A percentile compares a stretch with the other conserved stretches of the same genome.
Evolutionary conservation across 2,888 invertebrate genomes (phyloP).

Genomic region (Trachelus tabidus): DNA sequence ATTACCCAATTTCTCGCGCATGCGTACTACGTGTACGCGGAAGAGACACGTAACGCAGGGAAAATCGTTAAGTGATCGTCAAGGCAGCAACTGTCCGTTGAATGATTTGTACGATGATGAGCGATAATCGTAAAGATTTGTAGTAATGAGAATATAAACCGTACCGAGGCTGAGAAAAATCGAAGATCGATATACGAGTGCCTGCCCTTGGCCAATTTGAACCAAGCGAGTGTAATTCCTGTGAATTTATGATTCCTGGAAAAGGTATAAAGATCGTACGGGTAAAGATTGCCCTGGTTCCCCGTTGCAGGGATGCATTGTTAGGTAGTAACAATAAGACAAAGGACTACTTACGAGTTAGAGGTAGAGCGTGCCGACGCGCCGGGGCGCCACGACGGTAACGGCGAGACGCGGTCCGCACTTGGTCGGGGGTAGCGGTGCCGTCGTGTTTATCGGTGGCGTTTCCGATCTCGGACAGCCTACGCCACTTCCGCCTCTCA

Average conservation of each 20-base stretch:
- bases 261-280: neutral
- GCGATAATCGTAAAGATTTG: neutral
- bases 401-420: constrained; percentile 68
- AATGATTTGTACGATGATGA: neutral
- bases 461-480: constrained; percentile 60
- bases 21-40: neutral
- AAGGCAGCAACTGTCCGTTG: neutral
- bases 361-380: constrained; percentile 67
- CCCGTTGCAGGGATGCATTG: neutral
- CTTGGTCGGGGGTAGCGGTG: constrained; percentile 66
- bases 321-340: neutral
- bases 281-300: neutral
- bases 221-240: neutral
- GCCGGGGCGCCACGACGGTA: constrained; percentile 65
- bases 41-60: neutral
- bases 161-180: neutral
- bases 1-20: neutral
- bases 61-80: neutral
- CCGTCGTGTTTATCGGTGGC: constrained; percentile 57
- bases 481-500: constrained; percentile 61
- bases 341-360: constrained; percentile 59
- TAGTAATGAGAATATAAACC: neutral
- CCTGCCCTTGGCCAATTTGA: neutral
- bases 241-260: neutral
- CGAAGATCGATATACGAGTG: neutral